Percentiles rank a stretch among this genome's conserved stretches.
Evolutionary conservation across 2,888 invertebrate species (phyloP).

Genomic region (Caenorhabditis doughertyi): DNA sequence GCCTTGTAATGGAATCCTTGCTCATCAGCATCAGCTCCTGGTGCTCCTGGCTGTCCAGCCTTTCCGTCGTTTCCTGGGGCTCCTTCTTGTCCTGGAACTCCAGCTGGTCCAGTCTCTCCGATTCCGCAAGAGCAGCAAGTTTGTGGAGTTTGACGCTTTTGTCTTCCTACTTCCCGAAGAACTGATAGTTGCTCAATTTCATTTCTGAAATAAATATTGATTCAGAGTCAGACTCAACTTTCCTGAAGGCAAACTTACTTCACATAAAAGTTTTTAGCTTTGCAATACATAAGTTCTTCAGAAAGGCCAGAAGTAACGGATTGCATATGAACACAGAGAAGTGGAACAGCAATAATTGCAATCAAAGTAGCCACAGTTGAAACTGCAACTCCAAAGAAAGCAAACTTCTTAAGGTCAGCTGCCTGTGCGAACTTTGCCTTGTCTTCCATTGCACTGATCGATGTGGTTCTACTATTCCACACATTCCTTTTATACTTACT

Average conservation of each 20-base stretch:
- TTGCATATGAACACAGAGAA: slow-evolving; percentile 75
- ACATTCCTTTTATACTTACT: slow-evolving; percentile 50
- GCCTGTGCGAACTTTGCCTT: slow-evolving; percentile 77
- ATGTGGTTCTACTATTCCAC: slow-evolving; percentile 8
- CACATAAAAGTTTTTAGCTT: slow-evolving; percentile 53
- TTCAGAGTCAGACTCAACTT: neutral
- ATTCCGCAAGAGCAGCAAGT: slow-evolving; percentile 66
- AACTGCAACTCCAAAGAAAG: slow-evolving; percentile 78
- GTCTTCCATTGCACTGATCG: slow-evolving; percentile 67
- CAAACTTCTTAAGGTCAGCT: slow-evolving; percentile 78
- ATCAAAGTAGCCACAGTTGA: slow-evolving; percentile 73
- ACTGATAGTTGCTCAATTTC: slow-evolving; percentile 46
- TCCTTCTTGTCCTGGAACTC: slow-evolving; percentile 69
- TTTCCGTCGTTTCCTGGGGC: slow-evolving; percentile 64
- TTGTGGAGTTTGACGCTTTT: slow-evolving; percentile 62
- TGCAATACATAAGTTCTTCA: slow-evolving; percentile 78
- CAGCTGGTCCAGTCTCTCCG: slow-evolving; percentile 65
- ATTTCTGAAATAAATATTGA: slow-evolving; percentile 5
- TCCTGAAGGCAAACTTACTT: neutral
- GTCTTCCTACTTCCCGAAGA: slow-evolving; percentile 49
- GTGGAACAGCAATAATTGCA: slow-evolving; percentile 71
- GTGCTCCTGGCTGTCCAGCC: slow-evolving; percentile 62
- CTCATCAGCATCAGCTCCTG: slow-evolving; percentile 66
- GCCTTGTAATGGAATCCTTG: slow-evolving; percentile 61
- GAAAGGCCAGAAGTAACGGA: slow-evolving; percentile 75